These are phyloP conservation scores for Limenitis camilla DNA, from an alignment of 2,888 invertebrate species.

Conservation along the genomic window DNA sequence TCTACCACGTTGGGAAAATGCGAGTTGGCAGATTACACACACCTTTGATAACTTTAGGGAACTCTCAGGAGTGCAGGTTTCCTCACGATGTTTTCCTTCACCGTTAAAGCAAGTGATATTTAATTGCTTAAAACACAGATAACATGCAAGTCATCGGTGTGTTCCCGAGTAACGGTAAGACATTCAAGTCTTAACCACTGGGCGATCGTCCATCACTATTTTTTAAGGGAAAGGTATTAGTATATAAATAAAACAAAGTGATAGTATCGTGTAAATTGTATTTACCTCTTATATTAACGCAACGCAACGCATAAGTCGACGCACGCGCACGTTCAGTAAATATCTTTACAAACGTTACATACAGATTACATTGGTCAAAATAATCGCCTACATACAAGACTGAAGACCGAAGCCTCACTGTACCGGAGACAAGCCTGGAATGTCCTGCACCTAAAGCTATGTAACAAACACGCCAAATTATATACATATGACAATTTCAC, in stretches of 20 bases:
- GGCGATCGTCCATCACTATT: too few species aligned
- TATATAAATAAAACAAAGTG: conserved; percentile 46
- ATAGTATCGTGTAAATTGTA: conserved; percentile 70
- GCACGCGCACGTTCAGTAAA: conserved; percentile 60
- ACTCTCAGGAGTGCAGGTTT: too few species aligned
- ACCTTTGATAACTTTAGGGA: too few species aligned
- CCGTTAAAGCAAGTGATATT: too few species aligned
- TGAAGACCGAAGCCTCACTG: background rate
- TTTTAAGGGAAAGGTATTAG: too few species aligned
- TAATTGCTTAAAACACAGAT: too few species aligned
- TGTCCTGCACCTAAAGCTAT: conserved; percentile 38
- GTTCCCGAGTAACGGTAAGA: too few species aligned
- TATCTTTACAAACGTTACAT: conserved; percentile 70
- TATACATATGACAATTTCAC: conserved; percentile 60
- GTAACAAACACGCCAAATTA: conserved; percentile 49
- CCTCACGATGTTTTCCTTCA: too few species aligned
- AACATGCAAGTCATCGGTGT: too few species aligned
- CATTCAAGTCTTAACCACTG: too few species aligned
- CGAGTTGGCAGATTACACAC: too few species aligned
- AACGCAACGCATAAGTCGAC: conserved; percentile 62
- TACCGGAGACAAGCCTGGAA: conserved; percentile 50
- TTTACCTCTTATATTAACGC: conserved; percentile 71
- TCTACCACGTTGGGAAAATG: too few species aligned
- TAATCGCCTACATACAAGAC: conserved; percentile 48
- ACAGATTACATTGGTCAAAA: conserved; percentile 73